Conservation (phyloP, 2,888 invertebrate genomes). For the Cybosia mesomella region DNA sequence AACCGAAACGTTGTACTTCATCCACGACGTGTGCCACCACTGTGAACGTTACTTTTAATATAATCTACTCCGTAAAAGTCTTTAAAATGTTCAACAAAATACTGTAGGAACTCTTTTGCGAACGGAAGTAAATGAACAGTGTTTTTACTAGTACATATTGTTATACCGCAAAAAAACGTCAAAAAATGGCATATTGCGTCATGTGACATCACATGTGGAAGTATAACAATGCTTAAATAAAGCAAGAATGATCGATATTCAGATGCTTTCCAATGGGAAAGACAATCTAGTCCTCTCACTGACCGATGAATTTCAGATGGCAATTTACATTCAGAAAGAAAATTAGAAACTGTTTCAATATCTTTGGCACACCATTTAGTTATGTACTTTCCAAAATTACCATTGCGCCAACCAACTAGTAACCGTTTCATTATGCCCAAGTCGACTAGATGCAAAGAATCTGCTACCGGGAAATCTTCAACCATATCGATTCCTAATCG, state of each 20-base stretch:
- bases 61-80: conserved; percentile 9
- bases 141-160: conserved; percentile 11
- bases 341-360: background rate
- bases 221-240: conserved; percentile 22
- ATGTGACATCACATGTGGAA: background rate
- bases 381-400: conserved; percentile 8
- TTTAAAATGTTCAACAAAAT: conserved; percentile 13
- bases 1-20: conserved; percentile 5
- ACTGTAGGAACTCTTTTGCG: conserved; percentile 2
- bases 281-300: conserved; percentile 30
- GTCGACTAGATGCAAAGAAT: too few species aligned
- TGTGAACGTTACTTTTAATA: conserved; percentile 8
- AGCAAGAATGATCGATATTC: conserved; percentile 37
- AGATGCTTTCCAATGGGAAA: conserved; percentile 35
- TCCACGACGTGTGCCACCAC: background rate
- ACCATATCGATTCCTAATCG: too few species aligned
- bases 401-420: conserved; percentile 11
- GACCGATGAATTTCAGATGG: conserved; percentile 28
- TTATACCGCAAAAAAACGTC: conserved; percentile 14
- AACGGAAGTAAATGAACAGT: conserved; percentile 8
- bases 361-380: conserved; percentile 10
- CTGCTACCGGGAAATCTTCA: too few species aligned
- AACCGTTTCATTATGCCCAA: conserved; percentile 25
- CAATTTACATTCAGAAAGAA: background rate
- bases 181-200: conserved; percentile 14